Evolutionary conservation across 2,888 invertebrate genomes (phyloP), one percentile per base, ranked within the genome.

Genomic region (Acleris laterana): DNA sequence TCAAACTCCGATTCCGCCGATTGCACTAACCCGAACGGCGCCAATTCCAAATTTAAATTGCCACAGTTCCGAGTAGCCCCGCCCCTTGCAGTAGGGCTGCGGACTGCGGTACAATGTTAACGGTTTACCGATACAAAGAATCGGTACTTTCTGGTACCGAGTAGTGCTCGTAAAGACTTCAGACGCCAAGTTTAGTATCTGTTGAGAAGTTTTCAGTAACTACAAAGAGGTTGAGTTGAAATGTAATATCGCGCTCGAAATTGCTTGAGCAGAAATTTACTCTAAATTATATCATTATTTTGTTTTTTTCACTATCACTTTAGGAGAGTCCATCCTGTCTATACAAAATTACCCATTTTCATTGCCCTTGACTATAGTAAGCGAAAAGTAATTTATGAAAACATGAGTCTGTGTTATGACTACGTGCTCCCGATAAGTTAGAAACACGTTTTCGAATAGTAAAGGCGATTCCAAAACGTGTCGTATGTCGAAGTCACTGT

Each of bases 171-270:
- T 87, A 84, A 88, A 87, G 72, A 82, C 82, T 87, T 81, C 83
- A 83, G 84, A 77, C 82, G 80, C 79, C 78, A 82, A 76, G 69
- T 80, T 86, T 87, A 79, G 87, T 88, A 84, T 87, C 87, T 85
- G 82, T 77, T 71, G 80, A 81, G 78, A 71, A 74, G 74, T 72
- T 82, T 85, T 83, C 80, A 81, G 79, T 71, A 68, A 78, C 79
- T 81, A 85, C 85, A 85, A 83, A 84, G 82, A 74, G 70, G 70
- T 68, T 74, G 68, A 68, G 55, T 50, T 52, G 68, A 61, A 69
- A 61, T 63, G 72, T 71, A 79, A 72, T 69, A 17, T 74, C 70
- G 60, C 7, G 61, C 0, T 5, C 51, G 56, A 16, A 32, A 61
- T 44, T 65, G 49, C 22, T 59, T 22, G 3, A 13, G 13, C 7